Percentiles rank a stretch among this genome's conserved stretches.
phyloP scores from a whole-genome alignment of 2,797 vertebrate genomes.

The Sphenodon punctatus region DNA sequence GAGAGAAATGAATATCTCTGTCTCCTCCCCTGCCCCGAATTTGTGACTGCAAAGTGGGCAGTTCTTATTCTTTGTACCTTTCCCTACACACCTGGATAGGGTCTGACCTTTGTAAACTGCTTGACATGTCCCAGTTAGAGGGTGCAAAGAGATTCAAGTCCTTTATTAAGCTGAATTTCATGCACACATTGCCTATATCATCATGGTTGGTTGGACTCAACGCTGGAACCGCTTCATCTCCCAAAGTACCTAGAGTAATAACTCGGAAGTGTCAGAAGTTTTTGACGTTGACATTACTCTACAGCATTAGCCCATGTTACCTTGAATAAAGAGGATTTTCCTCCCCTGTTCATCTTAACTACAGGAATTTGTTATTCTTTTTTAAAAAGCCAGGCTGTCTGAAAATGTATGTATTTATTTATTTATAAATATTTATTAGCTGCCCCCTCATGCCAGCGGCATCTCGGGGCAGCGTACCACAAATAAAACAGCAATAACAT shows the following conservation, averaged over 20 bases:
- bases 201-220: background rate
- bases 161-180: background rate
- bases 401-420: too few relatives aligned
- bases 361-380: background rate
- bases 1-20: too few relatives aligned
- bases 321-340: background rate
- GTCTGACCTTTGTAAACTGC: too few relatives aligned
- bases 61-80: too few relatives aligned
- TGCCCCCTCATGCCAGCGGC: too few relatives aligned
- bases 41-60: too few relatives aligned
- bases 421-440: too few relatives aligned
- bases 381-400: background rate
- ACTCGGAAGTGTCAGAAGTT: background rate
- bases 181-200: accelerated
- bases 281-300: background rate
- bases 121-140: background rate
- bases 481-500: too few relatives aligned
- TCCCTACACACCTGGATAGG: too few relatives aligned
- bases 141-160: background rate
- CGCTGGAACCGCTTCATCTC: background rate
- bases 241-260: background rate
- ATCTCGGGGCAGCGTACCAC: too few relatives aligned
- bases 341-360: background rate
- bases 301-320: accelerated
- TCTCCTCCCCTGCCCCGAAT: too few relatives aligned